Evolutionary conservation across 92 coral and sea anemone species (phyloP).

Genomic region (Epizoanthus fatuus): DNA sequence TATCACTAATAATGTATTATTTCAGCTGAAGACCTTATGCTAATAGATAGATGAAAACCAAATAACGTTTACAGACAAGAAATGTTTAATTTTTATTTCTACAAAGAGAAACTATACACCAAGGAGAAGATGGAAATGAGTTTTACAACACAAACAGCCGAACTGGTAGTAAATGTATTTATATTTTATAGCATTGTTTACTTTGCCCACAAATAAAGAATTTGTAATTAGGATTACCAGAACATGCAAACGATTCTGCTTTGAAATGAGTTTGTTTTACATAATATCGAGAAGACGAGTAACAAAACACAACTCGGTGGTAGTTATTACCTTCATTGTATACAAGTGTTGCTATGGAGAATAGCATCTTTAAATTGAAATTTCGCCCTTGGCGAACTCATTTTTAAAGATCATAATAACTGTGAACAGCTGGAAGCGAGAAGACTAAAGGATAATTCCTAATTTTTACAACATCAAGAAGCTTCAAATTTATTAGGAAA

Average conservation of each 20-base stretch:
- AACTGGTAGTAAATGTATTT: too few species aligned
- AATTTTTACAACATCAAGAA: neutral
- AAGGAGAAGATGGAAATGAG: too few species aligned
- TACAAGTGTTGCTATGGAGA: conserved; percentile 3
- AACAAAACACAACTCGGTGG: neutral
- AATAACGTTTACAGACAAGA: too few species aligned
- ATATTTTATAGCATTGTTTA: too few species aligned
- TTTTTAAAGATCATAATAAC: neutral
- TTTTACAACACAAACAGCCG: too few species aligned
- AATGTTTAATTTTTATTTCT: too few species aligned
- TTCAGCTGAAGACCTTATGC: too few species aligned
- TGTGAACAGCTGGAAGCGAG: neutral
- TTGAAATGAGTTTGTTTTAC: neutral
- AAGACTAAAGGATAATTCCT: neutral
- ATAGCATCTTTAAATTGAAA: neutral
- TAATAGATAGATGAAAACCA: too few species aligned
- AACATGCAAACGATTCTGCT: neutral
- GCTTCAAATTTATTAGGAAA: neutral
- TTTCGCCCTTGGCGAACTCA: neutral
- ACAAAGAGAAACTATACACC: too few species aligned
- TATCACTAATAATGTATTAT: too few species aligned
- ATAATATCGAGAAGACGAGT: neutral
- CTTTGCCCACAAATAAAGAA: too few species aligned
- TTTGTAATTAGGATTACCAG: too few species aligned
- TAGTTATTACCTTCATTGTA: neutral